phyloP scores from a whole-genome alignment of 1,140 invertebrate genomes.

The Orius insidiosus region DNA sequence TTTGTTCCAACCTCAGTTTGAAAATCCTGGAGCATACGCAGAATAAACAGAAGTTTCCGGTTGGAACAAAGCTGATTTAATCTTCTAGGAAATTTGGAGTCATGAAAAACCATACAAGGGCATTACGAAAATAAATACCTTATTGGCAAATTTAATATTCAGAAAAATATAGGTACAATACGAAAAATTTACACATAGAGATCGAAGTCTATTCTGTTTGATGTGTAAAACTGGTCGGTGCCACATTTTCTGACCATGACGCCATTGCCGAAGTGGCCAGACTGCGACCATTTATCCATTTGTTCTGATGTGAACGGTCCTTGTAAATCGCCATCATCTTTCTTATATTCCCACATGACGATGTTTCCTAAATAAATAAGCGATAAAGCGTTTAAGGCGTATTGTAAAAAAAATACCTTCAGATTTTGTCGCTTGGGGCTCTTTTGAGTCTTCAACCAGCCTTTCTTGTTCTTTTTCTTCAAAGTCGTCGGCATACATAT shows the following conservation, averaged over 20 bases:
- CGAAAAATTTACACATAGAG: conserved; percentile 42
- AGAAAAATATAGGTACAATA: too few relatives aligned
- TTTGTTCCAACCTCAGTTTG: too few relatives aligned
- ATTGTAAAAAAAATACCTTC: too few relatives aligned
- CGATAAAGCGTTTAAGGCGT: too few relatives aligned
- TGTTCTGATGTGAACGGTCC: conserved; percentile 70
- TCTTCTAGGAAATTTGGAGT: too few relatives aligned
- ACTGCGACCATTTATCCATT: conserved; percentile 74
- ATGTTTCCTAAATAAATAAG: conserved; percentile 23
- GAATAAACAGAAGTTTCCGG: too few relatives aligned
- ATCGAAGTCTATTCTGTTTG: conserved; percentile 84
- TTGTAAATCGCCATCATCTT: conserved; percentile 63
- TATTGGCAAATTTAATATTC: too few relatives aligned
- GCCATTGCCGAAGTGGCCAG: conserved; percentile 71
- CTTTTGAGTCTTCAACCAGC: conserved; percentile 23
- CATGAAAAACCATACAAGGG: too few relatives aligned
- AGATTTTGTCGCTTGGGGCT: conserved; percentile 7
- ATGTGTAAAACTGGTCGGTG: conserved; percentile 65
- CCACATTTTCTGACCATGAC: conserved; percentile 70
- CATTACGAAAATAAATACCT: too few relatives aligned
- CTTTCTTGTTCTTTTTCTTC: conserved; percentile 53
- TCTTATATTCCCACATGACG: conserved; percentile 82
- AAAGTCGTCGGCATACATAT: conserved; percentile 93
- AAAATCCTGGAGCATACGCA: too few relatives aligned
- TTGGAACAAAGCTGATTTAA: too few relatives aligned